Evolutionary conservation across 2,888 invertebrate genomes (phyloP).

Genomic region (Automeris io): DNA sequence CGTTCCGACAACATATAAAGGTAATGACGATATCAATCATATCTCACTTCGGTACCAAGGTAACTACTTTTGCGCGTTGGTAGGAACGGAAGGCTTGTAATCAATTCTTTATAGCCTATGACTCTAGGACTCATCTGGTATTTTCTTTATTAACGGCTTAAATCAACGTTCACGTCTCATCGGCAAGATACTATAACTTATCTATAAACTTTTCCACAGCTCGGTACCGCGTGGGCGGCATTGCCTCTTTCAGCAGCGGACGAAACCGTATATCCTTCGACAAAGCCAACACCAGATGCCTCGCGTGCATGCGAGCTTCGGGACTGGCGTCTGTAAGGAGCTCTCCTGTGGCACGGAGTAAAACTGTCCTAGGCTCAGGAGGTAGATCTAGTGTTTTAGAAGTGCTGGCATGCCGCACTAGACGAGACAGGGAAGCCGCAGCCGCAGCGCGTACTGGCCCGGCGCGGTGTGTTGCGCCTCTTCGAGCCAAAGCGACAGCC

Average conservation of each 20-base stretch:
- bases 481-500: constrained; percentile 79
- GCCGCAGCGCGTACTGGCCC: constrained; percentile 90
- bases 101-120: too few relatives aligned
- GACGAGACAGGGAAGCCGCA: constrained; percentile 83
- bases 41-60: too few relatives aligned
- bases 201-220: constrained; percentile 90
- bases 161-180: too few relatives aligned
- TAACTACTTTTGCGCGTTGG: too few relatives aligned
- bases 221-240: constrained; percentile 86
- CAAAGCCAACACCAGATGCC: constrained; percentile 84
- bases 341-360: constrained; percentile 88
- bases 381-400: constrained; percentile 83
- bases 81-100: too few relatives aligned
- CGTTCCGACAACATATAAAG: too few relatives aligned
- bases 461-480: constrained; percentile 90
- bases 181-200: constrained; percentile 56
- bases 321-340: constrained; percentile 90
- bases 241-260: constrained; percentile 85
- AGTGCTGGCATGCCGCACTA: constrained; percentile 85
- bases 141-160: too few relatives aligned
- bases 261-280: constrained; percentile 86
- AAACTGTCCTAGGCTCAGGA: constrained; percentile 86
- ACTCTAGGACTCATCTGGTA: too few relatives aligned
- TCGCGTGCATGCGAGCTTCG: constrained; percentile 89
- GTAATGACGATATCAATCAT: too few relatives aligned